Percentiles rank a stretch among this genome's conserved stretches.
Conservation (phyloP, 1,140 invertebrate genomes). For the Branchinecta lynchi region DNA sequence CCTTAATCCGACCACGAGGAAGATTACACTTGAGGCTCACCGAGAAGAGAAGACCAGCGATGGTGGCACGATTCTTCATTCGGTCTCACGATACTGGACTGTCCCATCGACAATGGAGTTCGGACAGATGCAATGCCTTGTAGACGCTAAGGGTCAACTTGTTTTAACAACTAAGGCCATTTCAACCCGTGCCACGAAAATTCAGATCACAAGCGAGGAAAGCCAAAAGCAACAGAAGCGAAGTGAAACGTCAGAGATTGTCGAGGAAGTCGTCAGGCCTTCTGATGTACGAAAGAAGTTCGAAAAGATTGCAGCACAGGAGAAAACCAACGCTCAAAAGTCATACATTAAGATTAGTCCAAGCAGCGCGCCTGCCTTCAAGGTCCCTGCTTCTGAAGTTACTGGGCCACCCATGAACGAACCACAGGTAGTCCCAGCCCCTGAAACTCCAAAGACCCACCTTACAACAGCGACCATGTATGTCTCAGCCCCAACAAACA, state of each 20-base stretch:
- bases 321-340: not conserved
- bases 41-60: not conserved
- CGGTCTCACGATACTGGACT: not conserved
- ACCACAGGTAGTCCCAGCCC: not conserved
- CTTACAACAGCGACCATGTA: not conserved
- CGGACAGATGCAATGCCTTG: not conserved
- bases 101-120: not conserved
- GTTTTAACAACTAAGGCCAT: not conserved
- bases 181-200: not conserved
- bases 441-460: constrained; percentile 2
- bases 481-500: not conserved
- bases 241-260: not conserved
- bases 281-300: constrained; percentile 1
- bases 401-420: not conserved
- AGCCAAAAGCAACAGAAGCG: not conserved
- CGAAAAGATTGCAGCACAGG: not conserved
- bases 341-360: not conserved
- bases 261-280: not conserved
- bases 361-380: not conserved
- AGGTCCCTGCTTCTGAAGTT: not conserved
- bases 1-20: not conserved
- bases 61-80: not conserved
- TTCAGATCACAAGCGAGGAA: not conserved
- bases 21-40: not conserved
- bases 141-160: not conserved